Evolutionary conservation across 2,797 vertebrate species (phyloP).

Genomic region (Sarcophilus harrisii): DNA sequence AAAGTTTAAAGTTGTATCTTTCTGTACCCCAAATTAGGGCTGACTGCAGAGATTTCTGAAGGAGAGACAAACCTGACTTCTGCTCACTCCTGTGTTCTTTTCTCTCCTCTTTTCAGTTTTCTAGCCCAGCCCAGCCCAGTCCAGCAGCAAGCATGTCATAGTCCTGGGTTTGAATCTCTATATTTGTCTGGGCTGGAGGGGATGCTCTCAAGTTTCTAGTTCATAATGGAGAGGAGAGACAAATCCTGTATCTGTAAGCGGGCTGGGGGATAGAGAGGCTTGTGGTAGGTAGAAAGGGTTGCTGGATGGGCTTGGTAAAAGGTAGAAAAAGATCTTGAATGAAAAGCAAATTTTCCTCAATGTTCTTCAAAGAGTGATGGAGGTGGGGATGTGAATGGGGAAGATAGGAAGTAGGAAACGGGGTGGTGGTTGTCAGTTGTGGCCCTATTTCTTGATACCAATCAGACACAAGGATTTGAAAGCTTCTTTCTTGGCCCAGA

Average conservation of each 20-base stretch:
- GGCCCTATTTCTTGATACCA: conserved; percentile 37
- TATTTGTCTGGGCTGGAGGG: neutral
- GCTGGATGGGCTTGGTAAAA: neutral
- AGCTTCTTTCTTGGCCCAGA: conserved; percentile 41
- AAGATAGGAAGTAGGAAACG: neutral
- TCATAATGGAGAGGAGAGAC: neutral
- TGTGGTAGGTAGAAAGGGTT: neutral
- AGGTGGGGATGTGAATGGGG: neutral
- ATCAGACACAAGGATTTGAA: conserved; percentile 21
- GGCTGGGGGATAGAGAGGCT: neutral
- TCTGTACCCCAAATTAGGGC: conserved; percentile 49
- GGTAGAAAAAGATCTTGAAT: conserved; percentile 77
- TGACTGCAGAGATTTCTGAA: conserved; percentile 49
- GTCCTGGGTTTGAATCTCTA: neutral
- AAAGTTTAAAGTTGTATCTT: conserved; percentile 60
- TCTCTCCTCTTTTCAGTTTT: neutral
- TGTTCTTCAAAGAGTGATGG: conserved; percentile 61
- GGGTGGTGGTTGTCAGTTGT: conserved; percentile 3
- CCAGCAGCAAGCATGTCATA: neutral
- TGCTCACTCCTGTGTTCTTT: neutral
- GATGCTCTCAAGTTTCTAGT: neutral
- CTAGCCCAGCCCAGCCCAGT: neutral
- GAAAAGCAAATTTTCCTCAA: conserved; percentile 79
- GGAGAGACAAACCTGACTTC: neutral
- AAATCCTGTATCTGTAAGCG: neutral